Percentiles rank a stretch among this genome's conserved stretches.
These are phyloP conservation scores for Euproctis similis DNA, from an alignment of 2,888 invertebrate genomes.

Conservation along the genomic window DNA sequence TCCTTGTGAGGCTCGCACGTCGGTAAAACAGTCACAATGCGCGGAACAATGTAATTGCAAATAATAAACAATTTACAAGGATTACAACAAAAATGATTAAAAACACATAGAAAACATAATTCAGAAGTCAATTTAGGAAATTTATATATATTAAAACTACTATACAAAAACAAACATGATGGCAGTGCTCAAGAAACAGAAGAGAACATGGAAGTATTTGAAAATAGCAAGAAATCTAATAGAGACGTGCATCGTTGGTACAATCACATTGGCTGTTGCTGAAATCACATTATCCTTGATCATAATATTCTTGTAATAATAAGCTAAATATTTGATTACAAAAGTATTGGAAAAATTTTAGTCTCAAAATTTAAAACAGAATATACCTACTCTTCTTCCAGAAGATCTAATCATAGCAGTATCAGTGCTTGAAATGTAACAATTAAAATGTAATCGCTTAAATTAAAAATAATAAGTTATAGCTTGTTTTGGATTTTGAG, in stretches of 20 bases:
- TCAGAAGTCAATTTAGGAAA: too few species aligned
- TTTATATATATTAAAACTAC: too few species aligned
- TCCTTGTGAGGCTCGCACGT: constrained; percentile 24
- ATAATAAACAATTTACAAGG: constrained; percentile 5
- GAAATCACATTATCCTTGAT: constrained; percentile 31
- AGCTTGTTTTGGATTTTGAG: too few species aligned
- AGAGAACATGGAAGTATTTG: constrained; percentile 29
- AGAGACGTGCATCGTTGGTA: constrained; percentile 36
- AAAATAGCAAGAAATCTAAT: constrained; percentile 39
- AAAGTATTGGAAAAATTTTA: constrained; percentile 37
- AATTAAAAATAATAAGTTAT: too few species aligned
- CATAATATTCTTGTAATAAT: too few species aligned
- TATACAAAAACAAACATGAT: constrained; percentile 22
- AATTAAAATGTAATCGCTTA: neutral
- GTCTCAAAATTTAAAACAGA: constrained; percentile 33
- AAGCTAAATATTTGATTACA: neutral
- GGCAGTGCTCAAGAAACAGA: constrained; percentile 35
- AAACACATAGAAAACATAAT: neutral
- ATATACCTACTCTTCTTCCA: too few species aligned
- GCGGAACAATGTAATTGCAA: constrained; percentile 27
- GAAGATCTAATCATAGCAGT: too few species aligned
- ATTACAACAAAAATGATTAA: constrained; percentile 6
- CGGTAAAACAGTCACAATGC: constrained; percentile 34
- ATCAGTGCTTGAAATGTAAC: neutral
- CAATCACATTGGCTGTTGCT: neutral